These are phyloP conservation scores for Lasiurus borealis DNA, from an alignment of 2,113 vertebrate genomes.

Conservation along the genomic window DNA sequence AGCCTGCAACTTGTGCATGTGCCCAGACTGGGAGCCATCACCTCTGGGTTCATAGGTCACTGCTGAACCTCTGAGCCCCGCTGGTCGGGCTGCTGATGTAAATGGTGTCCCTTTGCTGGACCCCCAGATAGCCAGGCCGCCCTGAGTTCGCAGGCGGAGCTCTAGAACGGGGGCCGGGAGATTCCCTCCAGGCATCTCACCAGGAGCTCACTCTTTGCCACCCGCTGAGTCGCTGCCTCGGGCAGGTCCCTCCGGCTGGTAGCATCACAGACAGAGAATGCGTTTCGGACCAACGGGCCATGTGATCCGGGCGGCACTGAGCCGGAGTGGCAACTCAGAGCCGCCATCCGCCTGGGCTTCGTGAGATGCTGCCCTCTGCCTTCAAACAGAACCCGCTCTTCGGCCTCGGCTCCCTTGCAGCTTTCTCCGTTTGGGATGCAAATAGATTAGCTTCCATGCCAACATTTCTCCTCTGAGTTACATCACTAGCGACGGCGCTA, in stretches of 20 bases:
- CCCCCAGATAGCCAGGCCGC: neutral
- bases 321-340: neutral
- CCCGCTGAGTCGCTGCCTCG: neutral
- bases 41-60: too few relatives aligned
- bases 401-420: neutral
- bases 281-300: neutral
- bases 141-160: neutral
- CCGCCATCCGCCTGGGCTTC: neutral
- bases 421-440: neutral
- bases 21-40: too few relatives aligned
- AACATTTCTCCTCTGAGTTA: neutral
- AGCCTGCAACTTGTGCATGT: too few relatives aligned
- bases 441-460: neutral
- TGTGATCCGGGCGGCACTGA: neutral
- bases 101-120: too few relatives aligned
- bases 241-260: neutral
- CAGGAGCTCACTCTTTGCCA: neutral
- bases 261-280: neutral
- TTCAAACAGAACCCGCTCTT: neutral
- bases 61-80: too few relatives aligned
- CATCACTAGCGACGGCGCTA: neutral
- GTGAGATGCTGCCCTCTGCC: neutral
- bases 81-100: neutral
- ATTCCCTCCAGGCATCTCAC: neutral
- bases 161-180: neutral